Conservation (phyloP, 2,888 invertebrate genomes). For the Monoplex corrugatus region DNA sequence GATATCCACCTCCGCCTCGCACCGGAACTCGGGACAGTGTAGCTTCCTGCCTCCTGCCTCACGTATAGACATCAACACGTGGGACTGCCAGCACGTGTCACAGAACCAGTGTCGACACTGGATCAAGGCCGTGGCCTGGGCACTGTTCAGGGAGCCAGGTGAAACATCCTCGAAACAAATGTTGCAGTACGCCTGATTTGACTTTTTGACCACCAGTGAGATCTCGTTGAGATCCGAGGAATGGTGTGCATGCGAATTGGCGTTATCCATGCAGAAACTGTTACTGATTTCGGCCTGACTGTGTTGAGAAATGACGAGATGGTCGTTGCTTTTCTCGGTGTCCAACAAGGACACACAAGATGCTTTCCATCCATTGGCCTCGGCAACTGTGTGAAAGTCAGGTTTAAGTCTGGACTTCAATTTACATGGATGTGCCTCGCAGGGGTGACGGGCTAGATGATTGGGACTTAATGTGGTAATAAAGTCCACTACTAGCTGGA, state of each 20-base stretch:
- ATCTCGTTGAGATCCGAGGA: background rate
- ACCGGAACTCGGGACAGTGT: conserved; percentile 56
- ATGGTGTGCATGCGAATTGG: background rate
- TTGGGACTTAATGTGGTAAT: background rate
- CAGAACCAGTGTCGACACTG: conserved; percentile 60
- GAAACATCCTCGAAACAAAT: conserved; percentile 55
- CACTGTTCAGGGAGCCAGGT: conserved; percentile 28
- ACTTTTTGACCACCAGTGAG: too few species aligned
- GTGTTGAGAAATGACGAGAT: background rate
- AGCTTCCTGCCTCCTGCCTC: conserved; percentile 41
- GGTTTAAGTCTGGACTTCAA: background rate
- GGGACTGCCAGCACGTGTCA: conserved; percentile 56
- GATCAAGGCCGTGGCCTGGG: conserved; percentile 51
- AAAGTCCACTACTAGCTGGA: conserved; percentile 13
- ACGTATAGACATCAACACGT: conserved; percentile 43
- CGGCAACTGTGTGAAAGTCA: conserved; percentile 26
- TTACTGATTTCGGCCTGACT: background rate
- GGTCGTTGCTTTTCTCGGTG: background rate
- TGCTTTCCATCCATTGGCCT: conserved; percentile 29
- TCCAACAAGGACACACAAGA: conserved; percentile 27
- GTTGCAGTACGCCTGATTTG: conserved; percentile 37
- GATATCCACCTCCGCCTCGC: conserved; percentile 50
- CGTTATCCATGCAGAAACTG: background rate
- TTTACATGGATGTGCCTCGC: background rate
- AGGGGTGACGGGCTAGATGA: background rate